phyloP scores from a whole-genome alignment of 2,888 invertebrate species.

The Drosophila longiperda region DNA sequence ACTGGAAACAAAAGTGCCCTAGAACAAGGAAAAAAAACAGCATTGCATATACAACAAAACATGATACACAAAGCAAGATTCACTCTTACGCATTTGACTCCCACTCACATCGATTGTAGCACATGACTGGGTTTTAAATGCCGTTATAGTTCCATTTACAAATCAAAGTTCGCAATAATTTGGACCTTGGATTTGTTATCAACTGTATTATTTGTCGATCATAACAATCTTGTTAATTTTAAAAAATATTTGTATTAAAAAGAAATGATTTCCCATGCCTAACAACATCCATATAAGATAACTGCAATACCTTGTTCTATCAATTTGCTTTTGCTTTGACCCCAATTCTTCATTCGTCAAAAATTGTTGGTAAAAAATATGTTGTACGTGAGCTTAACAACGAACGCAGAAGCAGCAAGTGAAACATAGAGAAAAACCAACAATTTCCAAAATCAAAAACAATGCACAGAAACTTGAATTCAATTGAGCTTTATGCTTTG shows the following conservation, averaged over 20 bases:
- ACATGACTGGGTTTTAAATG: conserved; percentile 46
- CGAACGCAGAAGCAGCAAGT: conserved; percentile 57
- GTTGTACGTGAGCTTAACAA: conserved; percentile 66
- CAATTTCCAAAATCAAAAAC: conserved; percentile 31
- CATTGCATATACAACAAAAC: conserved; percentile 28
- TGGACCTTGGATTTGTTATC: conserved; percentile 77
- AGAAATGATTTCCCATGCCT: conserved; percentile 17
- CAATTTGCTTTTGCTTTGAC: conserved; percentile 53
- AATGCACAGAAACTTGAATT: conserved; percentile 45
- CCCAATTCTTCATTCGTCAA: conserved; percentile 51
- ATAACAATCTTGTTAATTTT: not conserved
- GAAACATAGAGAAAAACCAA: conserved; percentile 44
- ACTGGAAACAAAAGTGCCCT: conserved; percentile 22
- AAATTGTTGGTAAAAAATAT: conserved; percentile 24
- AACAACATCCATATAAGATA: not conserved
- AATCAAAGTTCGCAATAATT: conserved; percentile 52
- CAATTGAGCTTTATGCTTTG: conserved; percentile 57
- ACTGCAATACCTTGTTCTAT: conserved; percentile 11
- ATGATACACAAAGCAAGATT: conserved; percentile 18
- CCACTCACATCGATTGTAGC: conserved; percentile 33
- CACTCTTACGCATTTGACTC: not conserved
- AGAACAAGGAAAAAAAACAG: conserved; percentile 39
- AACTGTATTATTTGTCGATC: conserved; percentile 39
- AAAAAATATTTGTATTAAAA: conserved; percentile 19
- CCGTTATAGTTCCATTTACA: conserved; percentile 28